These are phyloP conservation scores for Cerastis rubricosa DNA, from an alignment of 2,888 invertebrate genomes.

Conservation along the genomic window DNA sequence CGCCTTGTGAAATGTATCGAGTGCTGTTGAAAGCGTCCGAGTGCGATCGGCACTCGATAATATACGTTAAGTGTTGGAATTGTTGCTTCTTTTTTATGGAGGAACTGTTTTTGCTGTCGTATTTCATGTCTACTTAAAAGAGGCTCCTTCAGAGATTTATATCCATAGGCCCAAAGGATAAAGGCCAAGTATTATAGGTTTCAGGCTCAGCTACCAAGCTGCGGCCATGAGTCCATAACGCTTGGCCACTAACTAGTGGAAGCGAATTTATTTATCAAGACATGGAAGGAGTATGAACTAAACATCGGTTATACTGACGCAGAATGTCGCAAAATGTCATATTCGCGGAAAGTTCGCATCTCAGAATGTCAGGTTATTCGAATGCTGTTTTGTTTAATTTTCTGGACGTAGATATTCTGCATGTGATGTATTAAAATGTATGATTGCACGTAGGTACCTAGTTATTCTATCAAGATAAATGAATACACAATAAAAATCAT, in stretches of 20 bases:
- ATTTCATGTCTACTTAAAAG: constrained; percentile 16
- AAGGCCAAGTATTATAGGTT: neutral
- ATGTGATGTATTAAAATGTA: neutral
- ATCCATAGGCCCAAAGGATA: neutral
- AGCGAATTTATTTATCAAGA: neutral
- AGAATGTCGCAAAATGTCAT: neutral
- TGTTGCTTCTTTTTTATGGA: constrained; percentile 55
- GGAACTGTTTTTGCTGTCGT: constrained; percentile 46
- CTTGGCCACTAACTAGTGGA: neutral
- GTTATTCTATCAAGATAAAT: neutral
- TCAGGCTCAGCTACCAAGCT: neutral
- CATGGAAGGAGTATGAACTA: neutral
- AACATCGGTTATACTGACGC: neutral
- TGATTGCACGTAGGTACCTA: neutral
- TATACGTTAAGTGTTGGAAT: constrained; percentile 79
- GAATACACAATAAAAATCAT: neutral
- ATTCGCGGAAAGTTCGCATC: neutral
- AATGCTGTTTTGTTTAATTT: neutral
- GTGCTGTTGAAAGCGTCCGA: constrained; percentile 79
- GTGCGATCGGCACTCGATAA: constrained; percentile 70
- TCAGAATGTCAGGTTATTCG: neutral
- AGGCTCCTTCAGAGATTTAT: neutral
- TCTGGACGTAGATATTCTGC: neutral
- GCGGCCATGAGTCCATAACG: neutral
- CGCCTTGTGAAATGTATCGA: constrained; percentile 81